A percentile compares a stretch with the other conserved stretches of the same genome.
Conservation (phyloP, 2,888 invertebrate species). For the Synergus itoensis region DNA sequence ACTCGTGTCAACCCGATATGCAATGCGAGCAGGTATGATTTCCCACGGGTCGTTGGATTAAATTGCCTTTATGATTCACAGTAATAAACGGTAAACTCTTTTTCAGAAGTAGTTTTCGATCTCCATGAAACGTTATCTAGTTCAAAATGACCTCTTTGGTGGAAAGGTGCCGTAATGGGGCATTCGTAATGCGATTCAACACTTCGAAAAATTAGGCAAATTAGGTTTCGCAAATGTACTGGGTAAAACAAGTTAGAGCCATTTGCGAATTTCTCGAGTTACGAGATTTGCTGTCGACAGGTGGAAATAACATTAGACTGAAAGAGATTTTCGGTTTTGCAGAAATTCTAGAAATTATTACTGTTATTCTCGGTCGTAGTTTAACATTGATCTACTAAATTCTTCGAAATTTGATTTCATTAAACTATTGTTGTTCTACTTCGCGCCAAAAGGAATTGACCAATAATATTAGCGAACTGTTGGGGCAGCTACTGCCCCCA, state of each 20-base stretch:
- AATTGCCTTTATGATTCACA: slow-evolving; percentile 40
- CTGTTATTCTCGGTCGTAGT: too few relatives aligned
- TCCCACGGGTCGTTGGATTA: slow-evolving; percentile 42
- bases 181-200: neutral
- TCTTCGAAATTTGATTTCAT: too few relatives aligned
- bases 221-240: slow-evolving; percentile 58
- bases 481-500: too few relatives aligned
- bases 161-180: neutral
- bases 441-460: too few relatives aligned
- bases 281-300: slow-evolving; percentile 59
- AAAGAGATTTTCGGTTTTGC: neutral
- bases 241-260: slow-evolving; percentile 62
- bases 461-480: too few relatives aligned
- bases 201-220: slow-evolving; percentile 62
- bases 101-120: slow-evolving; percentile 36
- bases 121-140: slow-evolving; percentile 31
- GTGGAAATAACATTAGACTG: slow-evolving; percentile 55
- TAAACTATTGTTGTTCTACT: too few relatives aligned
- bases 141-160: slow-evolving; percentile 21
- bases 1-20: slow-evolving; percentile 37
- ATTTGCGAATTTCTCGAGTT: slow-evolving; percentile 66
- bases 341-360: too few relatives aligned
- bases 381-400: too few relatives aligned
- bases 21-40: slow-evolving; percentile 36
- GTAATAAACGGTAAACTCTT: slow-evolving; percentile 44